Conservation (phyloP, 2,888 invertebrate genomes). For the Andricus quercusramuli region DNA sequence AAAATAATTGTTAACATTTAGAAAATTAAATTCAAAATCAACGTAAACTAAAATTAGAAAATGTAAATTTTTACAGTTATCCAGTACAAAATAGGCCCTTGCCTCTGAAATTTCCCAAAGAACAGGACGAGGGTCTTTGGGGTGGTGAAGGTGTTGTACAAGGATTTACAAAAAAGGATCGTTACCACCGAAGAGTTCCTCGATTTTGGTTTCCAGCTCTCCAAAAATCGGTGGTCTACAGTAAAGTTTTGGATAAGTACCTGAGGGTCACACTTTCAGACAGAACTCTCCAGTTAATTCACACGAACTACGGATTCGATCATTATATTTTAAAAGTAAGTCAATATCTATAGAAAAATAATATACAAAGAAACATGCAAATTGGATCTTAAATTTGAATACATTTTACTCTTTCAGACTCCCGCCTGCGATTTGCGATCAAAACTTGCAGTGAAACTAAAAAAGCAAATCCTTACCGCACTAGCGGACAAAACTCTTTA, state of each 20-base stretch:
- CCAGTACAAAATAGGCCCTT: constrained; percentile 89
- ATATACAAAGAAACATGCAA: constrained; percentile 9
- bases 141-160: constrained; percentile 97
- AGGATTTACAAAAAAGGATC: constrained; percentile 78
- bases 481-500: constrained; percentile 83
- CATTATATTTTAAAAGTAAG: constrained; percentile 92
- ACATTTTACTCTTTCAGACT: constrained; percentile 82
- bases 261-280: constrained; percentile 91
- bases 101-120: constrained; percentile 88
- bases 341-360: constrained; percentile 36
- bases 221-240: constrained; percentile 90
- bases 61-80: constrained; percentile 72
- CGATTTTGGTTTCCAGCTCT: constrained; percentile 94
- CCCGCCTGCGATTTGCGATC: constrained; percentile 95
- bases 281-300: constrained; percentile 90
- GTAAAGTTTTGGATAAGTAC: constrained; percentile 92
- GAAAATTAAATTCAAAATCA: not conserved
- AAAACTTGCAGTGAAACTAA: constrained; percentile 90
- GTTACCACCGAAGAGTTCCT: constrained; percentile 84
- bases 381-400: constrained; percentile 20
- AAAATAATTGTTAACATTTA: not conserved
- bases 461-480: constrained; percentile 90
- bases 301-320: constrained; percentile 95
- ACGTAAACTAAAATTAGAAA: constrained; percentile 5
- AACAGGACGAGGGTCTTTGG: constrained; percentile 94